Percentiles rank a stretch among this genome's conserved stretches.
phyloP scores from a whole-genome alignment of 1,140 invertebrate species.

The Drosophila rhopaloa region DNA sequence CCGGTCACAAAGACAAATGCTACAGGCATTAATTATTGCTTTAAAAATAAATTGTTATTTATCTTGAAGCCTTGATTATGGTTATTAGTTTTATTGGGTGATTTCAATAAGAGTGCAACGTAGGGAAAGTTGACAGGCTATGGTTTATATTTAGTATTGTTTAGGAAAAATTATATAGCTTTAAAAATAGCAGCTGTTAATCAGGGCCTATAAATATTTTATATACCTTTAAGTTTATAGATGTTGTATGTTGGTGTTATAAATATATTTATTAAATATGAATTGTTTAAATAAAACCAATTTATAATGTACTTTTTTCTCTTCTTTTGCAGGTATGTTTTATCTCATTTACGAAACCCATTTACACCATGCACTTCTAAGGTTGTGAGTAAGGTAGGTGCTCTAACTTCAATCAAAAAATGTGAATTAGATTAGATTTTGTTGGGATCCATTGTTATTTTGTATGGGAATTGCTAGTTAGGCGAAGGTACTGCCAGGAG shows the following conservation, averaged over 20 bases:
- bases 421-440: neutral
- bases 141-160: too few relatives aligned
- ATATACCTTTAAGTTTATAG: too few relatives aligned
- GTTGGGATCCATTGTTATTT: neutral
- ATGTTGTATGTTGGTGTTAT: too few relatives aligned
- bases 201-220: too few relatives aligned
- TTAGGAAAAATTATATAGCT: too few relatives aligned
- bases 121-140: too few relatives aligned
- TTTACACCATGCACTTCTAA: too few relatives aligned
- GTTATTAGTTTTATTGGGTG: neutral
- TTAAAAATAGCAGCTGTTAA: too few relatives aligned
- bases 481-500: slow-evolving; percentile 17
- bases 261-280: too few relatives aligned
- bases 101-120: too few relatives aligned
- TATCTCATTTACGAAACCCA: too few relatives aligned
- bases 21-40: slow-evolving; percentile 1
- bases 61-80: neutral
- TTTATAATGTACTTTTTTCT: neutral
- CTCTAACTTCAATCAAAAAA: neutral
- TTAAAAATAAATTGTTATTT: slow-evolving; percentile 1
- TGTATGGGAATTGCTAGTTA: neutral
- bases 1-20: neutral
- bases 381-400: neutral
- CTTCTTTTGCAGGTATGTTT: slow-evolving; percentile 8
- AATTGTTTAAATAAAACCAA: too few relatives aligned